phyloP scores from a whole-genome alignment of 92 coral and sea anemone genomes.

The Siderastrea radians region DNA sequence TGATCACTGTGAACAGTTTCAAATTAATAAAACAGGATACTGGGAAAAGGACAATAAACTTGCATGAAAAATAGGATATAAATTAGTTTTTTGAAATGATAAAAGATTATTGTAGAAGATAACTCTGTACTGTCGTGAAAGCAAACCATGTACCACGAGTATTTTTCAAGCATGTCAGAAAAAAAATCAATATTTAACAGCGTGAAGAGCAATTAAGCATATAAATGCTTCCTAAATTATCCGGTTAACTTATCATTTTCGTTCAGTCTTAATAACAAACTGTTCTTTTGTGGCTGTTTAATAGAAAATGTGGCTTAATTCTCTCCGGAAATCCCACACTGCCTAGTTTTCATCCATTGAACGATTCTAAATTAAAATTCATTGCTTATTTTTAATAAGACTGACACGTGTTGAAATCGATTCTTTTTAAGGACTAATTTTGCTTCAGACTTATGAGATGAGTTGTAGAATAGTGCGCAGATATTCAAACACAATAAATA shows the following conservation, averaged over 20 bases:
- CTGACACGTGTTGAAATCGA: background rate
- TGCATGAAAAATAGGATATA: background rate
- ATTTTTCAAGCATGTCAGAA: background rate
- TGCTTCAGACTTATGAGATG: background rate
- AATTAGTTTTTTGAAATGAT: background rate
- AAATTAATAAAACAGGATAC: too few species aligned
- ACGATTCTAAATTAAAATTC: background rate
- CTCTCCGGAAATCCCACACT: background rate
- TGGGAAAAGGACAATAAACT: background rate
- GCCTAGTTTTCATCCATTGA: background rate
- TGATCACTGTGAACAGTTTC: too few species aligned
- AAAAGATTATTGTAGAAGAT: too few species aligned
- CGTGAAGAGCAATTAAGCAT: background rate
- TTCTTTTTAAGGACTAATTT: background rate
- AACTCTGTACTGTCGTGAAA: background rate
- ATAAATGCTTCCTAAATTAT: constrained; percentile 16
- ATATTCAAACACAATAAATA: background rate
- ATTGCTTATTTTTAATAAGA: background rate
- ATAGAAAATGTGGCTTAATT: background rate
- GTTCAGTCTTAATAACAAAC: background rate
- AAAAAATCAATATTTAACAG: constrained; percentile 16
- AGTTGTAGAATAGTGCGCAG: background rate
- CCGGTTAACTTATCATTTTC: constrained; percentile 10
- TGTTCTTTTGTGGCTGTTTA: background rate
- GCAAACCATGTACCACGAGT: too few species aligned